Base-by-base conservation (phyloP, 2,888 invertebrate species). In the Pollenia angustigena region DNA sequence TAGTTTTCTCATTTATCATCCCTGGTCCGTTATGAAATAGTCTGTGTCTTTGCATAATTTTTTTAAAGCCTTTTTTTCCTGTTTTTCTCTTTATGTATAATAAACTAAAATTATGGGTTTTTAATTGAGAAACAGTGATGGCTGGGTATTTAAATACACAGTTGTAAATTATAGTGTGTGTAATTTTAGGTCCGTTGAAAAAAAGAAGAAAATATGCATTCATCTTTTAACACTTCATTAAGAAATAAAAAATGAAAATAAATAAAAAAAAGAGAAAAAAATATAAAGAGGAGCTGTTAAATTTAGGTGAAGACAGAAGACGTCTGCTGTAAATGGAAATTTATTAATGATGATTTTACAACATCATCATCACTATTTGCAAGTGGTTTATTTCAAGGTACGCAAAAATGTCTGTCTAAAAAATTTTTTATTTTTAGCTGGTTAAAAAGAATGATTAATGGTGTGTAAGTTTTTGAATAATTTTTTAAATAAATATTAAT, bases 211-310 rank as follows among this genome's bases (percentile, higher is more conserved):
- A 8, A 32, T 23, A 66, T 40, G 14, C n/a, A 64, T 76, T 66
- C 32, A 54, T 56, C 66, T 81, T 58, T 81, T 68, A 58, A 60
- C 81, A 82, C 81, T 60, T 82, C 60, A 74, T 75, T 75, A 81
- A 58, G 23, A 75, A 72, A 42, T 48, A 60, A 58, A 69, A 60
- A 60, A 42, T 50, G 42, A 62, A 71, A 64, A 80, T 68, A 58
- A 69, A 69, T 11, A 60, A 44, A 81, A 54, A 72, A 48, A 14
- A 40, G 44, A 14, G 9, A 23, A 42, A 52, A 23, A 75, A 48
- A 18, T 32, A 32, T 32, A 6, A 75, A 7, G 14, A 62, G 40
- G 52, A 18, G n/a, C 4, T 62, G 62, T 62, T 75, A 48, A 62
- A 18, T 42, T 75, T 10, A 60, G 42, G 40, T 62, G 75, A 40